A percentile compares a stretch with the other conserved stretches of the same genome.
Evolutionary conservation across 2,113 vertebrate species (phyloP).

Genomic region (Ctenomys sociabilis): DNA sequence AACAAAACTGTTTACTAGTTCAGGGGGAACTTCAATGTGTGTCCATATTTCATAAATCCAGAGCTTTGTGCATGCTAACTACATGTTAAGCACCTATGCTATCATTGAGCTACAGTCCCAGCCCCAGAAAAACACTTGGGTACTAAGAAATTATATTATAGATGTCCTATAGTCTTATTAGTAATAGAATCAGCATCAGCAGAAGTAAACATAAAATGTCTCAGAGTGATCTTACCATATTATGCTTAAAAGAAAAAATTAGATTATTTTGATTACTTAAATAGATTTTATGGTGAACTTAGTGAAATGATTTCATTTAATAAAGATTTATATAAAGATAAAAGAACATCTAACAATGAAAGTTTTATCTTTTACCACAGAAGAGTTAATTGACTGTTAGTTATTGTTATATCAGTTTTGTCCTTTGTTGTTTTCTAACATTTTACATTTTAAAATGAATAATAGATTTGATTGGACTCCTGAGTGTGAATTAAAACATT

Average conservation of each 20-base stretch:
- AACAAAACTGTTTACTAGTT: background rate
- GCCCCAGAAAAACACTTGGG: background rate
- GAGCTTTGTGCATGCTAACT: background rate
- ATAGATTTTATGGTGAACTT: conserved; percentile 39
- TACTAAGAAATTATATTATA: background rate
- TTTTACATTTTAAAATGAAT: conserved; percentile 46
- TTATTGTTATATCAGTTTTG: background rate
- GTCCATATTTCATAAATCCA: background rate
- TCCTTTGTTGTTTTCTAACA: background rate
- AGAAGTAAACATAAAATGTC: background rate
- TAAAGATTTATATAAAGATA: background rate
- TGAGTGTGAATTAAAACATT: background rate
- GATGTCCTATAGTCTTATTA: background rate
- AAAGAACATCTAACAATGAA: background rate
- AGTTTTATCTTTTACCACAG: background rate
- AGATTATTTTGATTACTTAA: background rate
- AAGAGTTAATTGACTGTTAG: background rate
- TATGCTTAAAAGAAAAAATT: background rate
- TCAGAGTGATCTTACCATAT: background rate
- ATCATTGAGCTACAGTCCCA: background rate
- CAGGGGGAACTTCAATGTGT: background rate
- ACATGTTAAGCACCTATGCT: background rate
- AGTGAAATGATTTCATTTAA: conserved; percentile 16
- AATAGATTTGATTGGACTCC: background rate
- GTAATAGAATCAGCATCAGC: background rate